Evolutionary conservation across 2,888 invertebrate genomes (phyloP).

Genomic region (Cyaniris semiargus): DNA sequence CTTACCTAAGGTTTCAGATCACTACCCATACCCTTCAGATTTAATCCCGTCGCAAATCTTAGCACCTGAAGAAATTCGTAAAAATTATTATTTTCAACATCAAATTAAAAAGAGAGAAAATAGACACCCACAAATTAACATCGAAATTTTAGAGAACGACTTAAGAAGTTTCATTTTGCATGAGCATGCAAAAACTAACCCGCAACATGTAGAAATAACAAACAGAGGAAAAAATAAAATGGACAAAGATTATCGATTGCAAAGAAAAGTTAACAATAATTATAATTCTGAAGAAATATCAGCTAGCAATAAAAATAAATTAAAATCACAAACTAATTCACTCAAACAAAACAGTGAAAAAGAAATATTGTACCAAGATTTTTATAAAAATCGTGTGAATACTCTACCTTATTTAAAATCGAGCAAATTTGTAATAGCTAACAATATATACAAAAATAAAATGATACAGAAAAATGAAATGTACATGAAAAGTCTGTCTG

Average conservation of each 20-base stretch:
- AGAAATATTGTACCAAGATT: conserved; percentile 39
- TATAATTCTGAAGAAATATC: conserved; percentile 42
- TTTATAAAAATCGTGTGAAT: conserved; percentile 50
- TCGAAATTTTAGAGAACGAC: conserved; percentile 62
- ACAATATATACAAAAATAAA: conserved; percentile 42
- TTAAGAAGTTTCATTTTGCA: conserved; percentile 57
- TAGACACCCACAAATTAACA: conserved; percentile 56
- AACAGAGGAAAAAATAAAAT: conserved; percentile 53
- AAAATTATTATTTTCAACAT: conserved; percentile 44
- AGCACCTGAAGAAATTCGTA: conserved; percentile 55
- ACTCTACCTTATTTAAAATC: conserved; percentile 65
- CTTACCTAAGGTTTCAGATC: conserved; percentile 57
- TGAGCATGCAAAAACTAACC: conserved; percentile 53
- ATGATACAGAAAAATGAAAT: conserved; percentile 47
- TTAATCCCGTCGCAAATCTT: conserved; percentile 55
- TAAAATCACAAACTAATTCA: conserved; percentile 29
- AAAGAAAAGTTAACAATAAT: conserved; percentile 49
- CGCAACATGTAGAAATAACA: conserved; percentile 59
- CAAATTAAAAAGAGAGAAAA: conserved; percentile 50
- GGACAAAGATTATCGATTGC: conserved; percentile 49
- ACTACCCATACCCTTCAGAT: conserved; percentile 63
- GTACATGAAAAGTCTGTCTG: conserved; percentile 57
- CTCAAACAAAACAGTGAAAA: neutral
- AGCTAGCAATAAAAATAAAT: conserved; percentile 41
- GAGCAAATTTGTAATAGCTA: conserved; percentile 54